phyloP scores from a whole-genome alignment of 1,140 invertebrate species.

The Lysiphlebus fabarum region DNA sequence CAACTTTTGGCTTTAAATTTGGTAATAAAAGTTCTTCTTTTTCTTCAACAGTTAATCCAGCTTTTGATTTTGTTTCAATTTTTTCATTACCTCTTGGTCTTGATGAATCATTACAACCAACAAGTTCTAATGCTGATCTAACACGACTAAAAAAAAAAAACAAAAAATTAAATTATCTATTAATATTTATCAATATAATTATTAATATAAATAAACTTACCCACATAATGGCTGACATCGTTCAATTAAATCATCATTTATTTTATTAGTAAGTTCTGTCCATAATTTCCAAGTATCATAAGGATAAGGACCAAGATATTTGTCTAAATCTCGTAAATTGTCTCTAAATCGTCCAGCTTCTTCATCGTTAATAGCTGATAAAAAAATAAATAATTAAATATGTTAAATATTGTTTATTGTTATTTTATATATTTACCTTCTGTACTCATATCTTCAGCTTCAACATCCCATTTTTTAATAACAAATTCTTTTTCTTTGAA shows the following conservation, averaged over 20 bases:
- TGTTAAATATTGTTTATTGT: not conserved
- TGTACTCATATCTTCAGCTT: slow-evolving; percentile 65
- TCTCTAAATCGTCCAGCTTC: slow-evolving; percentile 62
- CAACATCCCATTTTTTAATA: slow-evolving; percentile 80
- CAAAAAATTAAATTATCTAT: not conserved
- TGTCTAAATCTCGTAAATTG: slow-evolving; percentile 78
- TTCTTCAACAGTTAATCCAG: slow-evolving; percentile 55
- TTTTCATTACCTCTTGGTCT: slow-evolving; percentile 56
- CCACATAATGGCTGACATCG: slow-evolving; percentile 47
- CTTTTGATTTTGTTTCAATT: slow-evolving; percentile 43
- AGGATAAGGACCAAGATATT: slow-evolving; percentile 85
- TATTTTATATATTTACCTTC: slow-evolving; percentile 31
- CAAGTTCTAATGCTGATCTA: slow-evolving; percentile 68
- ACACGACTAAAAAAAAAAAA: slow-evolving; percentile 39
- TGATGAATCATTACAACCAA: slow-evolving; percentile 62
- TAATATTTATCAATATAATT: too few relatives aligned
- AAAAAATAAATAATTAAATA: slow-evolving; percentile 22
- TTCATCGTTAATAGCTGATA: slow-evolving; percentile 58
- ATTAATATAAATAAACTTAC: too few relatives aligned
- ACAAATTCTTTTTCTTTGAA: slow-evolving; percentile 82
- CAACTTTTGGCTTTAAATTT: slow-evolving; percentile 72
- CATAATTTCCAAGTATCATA: slow-evolving; percentile 85
- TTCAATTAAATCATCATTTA: slow-evolving; percentile 35
- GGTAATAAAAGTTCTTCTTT: slow-evolving; percentile 76
- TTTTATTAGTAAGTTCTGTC: slow-evolving; percentile 68